Base-by-base conservation (phyloP, 2,888 invertebrate genomes). In the Eurytoma californica region DNA sequence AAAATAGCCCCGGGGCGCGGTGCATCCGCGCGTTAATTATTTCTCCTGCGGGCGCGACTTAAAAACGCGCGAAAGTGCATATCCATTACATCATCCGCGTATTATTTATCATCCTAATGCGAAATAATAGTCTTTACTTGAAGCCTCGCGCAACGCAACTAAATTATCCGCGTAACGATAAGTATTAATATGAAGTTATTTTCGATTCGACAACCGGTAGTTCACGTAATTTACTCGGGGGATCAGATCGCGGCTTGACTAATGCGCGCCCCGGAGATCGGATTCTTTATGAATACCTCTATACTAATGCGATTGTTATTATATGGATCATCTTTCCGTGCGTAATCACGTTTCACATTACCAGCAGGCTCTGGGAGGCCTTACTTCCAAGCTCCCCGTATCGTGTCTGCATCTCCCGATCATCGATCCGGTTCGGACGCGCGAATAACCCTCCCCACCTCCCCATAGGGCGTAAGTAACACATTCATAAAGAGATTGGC, bases 231-330 rank as follows among this genome's bases (percentile, higher is more conserved):
- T 72, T 67, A 68, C 65, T 60, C 53, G 47, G 39, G 39, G 39
- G 24, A 68, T 67, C 61, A 18, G 61, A 75, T 61, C 39, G 20
- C 49, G n/a, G 28, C 57, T 61, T 67, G 79, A 72, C 72, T 72
- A 76, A 76, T 72, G 67, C 72, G 20, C 39, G 60, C 79, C 79
- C 80, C 76, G 28, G 84, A 84, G 85, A 85, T 85, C 85, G 83
- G 86, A 87, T 87, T 86, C 86, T 85, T 85, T 82, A 77, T 80
- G 81, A 82, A 83, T 82, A 74, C 79, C 83, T 83, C 84, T 82
- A n/a, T n/a, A 86, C 87, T 89, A 88, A 88, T 88, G 88, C 87
- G 88, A 88, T 89, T 88, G 87, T 88, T 88, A 89, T 89, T 78
- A 80, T 77, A 61, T 58, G 72, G 70, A 77, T 80, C 80, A 67